These are phyloP conservation scores for Axis porcinus DNA, from an alignment of 2,113 vertebrate genomes.

Conservation along the genomic window DNA sequence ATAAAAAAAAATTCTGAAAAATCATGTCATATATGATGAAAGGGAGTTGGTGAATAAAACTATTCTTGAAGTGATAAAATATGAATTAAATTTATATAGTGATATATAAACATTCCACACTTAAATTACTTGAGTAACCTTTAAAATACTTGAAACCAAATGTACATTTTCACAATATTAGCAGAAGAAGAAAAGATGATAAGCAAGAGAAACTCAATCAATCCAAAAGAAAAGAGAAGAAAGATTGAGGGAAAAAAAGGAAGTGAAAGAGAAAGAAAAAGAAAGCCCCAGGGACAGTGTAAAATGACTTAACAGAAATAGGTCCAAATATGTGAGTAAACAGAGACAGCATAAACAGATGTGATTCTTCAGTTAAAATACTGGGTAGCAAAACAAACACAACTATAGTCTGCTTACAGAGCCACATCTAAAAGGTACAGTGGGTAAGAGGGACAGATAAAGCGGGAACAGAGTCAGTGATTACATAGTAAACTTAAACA, in stretches of 20 bases:
- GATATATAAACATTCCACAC: neutral
- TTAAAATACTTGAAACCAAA: neutral
- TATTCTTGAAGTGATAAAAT: neutral
- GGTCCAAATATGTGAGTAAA: neutral
- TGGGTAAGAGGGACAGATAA: neutral
- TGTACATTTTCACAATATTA: neutral
- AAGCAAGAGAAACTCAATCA: neutral
- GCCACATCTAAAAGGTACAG: neutral
- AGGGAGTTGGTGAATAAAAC: neutral
- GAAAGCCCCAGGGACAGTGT: neutral
- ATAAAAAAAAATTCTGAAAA: neutral
- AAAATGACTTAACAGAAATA: neutral
- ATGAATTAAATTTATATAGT: neutral
- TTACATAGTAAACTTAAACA: neutral
- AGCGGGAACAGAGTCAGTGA: neutral
- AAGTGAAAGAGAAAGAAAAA: fast-evolving
- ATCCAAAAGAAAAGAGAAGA: neutral
- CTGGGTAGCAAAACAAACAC: neutral
- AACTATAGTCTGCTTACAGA: neutral
- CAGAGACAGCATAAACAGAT: neutral
- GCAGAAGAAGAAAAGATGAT: neutral
- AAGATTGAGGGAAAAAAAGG: neutral
- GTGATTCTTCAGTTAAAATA: neutral
- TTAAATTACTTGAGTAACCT: neutral
- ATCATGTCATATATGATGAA: neutral